These are phyloP conservation scores for Asobara japonica DNA, from an alignment of 1,140 invertebrate genomes.

Conservation along the genomic window DNA sequence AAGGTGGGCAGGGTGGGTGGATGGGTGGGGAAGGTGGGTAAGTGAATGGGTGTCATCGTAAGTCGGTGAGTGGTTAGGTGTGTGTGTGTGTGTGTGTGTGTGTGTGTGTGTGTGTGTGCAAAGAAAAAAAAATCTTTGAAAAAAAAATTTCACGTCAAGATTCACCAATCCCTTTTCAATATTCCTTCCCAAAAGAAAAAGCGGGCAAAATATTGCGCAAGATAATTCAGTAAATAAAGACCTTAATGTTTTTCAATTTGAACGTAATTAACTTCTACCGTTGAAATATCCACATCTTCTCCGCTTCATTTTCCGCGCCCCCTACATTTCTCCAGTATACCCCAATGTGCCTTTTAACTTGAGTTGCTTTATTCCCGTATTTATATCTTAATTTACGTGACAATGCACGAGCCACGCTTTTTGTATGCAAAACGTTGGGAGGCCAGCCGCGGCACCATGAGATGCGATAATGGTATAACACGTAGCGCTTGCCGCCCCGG, in stretches of 20 bases:
- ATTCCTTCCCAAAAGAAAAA: too few relatives aligned
- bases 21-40: too few relatives aligned
- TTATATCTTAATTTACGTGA: slow-evolving; percentile 43
- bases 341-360: not conserved
- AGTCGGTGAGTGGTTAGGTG: too few relatives aligned
- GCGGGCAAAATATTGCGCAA: not conserved
- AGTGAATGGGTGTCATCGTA: too few relatives aligned
- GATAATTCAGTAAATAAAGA: not conserved
- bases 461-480: slow-evolving; percentile 34
- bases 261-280: not conserved
- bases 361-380: slow-evolving; percentile 14
- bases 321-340: not conserved
- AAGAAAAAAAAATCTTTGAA: too few relatives aligned
- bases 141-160: too few relatives aligned
- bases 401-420: slow-evolving; percentile 38
- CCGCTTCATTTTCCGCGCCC: not conserved
- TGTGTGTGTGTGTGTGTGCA: too few relatives aligned
- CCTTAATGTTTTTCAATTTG: not conserved
- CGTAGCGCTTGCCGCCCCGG: not conserved
- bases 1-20: too few relatives aligned
- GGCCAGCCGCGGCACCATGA: slow-evolving; percentile 9
- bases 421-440: slow-evolving; percentile 37
- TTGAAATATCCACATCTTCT: not conserved
- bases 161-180: too few relatives aligned
- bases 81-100: too few relatives aligned